Base-by-base conservation (phyloP, 2,797 vertebrate species). In the Scyliorhinus canicula region DNA sequence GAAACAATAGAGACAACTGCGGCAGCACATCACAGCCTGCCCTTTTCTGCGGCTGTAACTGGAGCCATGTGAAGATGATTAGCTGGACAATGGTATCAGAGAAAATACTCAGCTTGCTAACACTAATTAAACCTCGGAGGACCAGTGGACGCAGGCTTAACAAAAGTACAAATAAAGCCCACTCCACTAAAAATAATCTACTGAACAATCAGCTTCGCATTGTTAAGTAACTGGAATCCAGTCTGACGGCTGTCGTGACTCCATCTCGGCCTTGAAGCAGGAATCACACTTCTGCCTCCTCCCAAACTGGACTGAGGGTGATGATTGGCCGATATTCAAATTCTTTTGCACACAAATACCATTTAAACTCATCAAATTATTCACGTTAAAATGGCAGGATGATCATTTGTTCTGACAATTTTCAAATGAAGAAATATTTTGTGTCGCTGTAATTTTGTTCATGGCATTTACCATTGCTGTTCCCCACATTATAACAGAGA, bases 1-100 rank as follows among this genome's bases (percentile, higher is more conserved):
- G 93, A 94, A 95, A 95, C 95, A 88, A 86, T 4, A 77, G 96
- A 95, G 97, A 97, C 97, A 97, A 97, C 97, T 97, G 96, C 85
- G 8, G 95, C 69, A 96, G 96, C 96, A 96, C 97, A 97, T 96
- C 95, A 95, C 96, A 96, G 0, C 86, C 95, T 94, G 65, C 67
- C 93, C 67, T 96, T 96, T 95, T 40, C 82, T 90, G 95, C 93
- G 91, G 93, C 0, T 1, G 95, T 95, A 96, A 96, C 95, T n/a
- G 5, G 95, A 97, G 95, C 95, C 95, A 1, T 5, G 3, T n/a
- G 94, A 95, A 6, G 93, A 95, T 11, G 55, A 60, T 69, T 71
- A 47, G 57, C 90, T 95, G 95, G 44, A 69, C 95, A 71, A 47
- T 95, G 71, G 71, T 71, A 67, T 2, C 77, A 93, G 50, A 71